phyloP scores from a whole-genome alignment of 2,797 vertebrate species.

The Oryzias dopingdopingensis region DNA sequence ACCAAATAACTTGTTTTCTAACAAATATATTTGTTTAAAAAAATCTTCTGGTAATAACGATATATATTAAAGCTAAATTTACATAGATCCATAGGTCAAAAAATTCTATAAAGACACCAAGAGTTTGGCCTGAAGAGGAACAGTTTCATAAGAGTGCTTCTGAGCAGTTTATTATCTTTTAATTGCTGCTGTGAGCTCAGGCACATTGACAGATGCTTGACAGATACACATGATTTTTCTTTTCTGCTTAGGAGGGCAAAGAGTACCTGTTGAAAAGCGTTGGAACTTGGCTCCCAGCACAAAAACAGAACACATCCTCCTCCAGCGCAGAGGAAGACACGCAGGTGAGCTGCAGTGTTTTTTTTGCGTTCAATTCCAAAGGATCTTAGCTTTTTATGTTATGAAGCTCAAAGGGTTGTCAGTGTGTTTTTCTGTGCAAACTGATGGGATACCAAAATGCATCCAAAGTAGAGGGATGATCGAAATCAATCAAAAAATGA shows the following conservation, averaged over 20 bases:
- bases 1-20: constrained; percentile 22
- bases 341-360: constrained; percentile 62
- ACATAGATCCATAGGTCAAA: constrained; percentile 7
- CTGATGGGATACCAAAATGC: constrained; percentile 41
- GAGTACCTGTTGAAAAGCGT: constrained; percentile 81
- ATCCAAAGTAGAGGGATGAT: constrained; percentile 34
- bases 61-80: background rate
- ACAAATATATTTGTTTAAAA: no score
- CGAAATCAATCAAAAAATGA: constrained; percentile 39
- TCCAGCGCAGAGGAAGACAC: constrained; percentile 51
- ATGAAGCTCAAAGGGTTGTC: constrained; percentile 52
- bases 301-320: constrained; percentile 57
- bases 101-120: background rate
- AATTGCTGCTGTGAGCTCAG: background rate
- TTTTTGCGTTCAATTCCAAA: constrained; percentile 21
- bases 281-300: constrained; percentile 75
- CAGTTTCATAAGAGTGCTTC: background rate
- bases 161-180: background rate
- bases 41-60: background rate
- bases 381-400: constrained; percentile 46
- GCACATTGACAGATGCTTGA: background rate
- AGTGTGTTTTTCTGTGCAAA: constrained; percentile 27
- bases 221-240: background rate
- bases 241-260: constrained; percentile 75
- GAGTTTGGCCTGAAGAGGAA: background rate